Evolutionary conservation across 2,888 invertebrate genomes (phyloP).

Genomic region (Apodemia zela): DNA sequence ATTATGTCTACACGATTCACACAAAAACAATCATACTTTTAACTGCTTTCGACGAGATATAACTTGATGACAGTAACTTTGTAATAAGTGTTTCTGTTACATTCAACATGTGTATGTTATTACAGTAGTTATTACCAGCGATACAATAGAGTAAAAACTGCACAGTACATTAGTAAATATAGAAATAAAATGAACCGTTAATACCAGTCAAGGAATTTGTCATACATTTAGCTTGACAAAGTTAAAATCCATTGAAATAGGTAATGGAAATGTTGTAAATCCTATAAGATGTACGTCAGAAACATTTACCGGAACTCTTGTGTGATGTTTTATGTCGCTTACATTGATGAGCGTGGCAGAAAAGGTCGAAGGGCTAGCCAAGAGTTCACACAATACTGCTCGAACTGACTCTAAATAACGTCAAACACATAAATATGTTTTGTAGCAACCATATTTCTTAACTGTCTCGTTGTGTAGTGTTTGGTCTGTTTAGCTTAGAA

Average conservation of each 20-base stretch:
- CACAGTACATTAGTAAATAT: slow-evolving; percentile 2
- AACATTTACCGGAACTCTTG: slow-evolving; percentile 55
- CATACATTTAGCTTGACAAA: slow-evolving; percentile 36
- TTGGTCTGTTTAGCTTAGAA: too few relatives aligned
- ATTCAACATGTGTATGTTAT: not conserved
- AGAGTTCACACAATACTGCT: slow-evolving; percentile 24
- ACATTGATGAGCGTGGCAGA: slow-evolving; percentile 61
- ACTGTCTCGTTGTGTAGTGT: too few relatives aligned
- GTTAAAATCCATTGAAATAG: slow-evolving; percentile 39
- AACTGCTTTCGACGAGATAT: too few relatives aligned
- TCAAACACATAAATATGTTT: not conserved
- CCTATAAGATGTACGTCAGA: slow-evolving; percentile 45
- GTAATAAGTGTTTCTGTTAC: not conserved
- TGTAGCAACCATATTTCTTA: too few relatives aligned
- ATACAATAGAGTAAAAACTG: slow-evolving; percentile 2
- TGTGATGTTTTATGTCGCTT: slow-evolving; percentile 61
- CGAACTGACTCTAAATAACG: slow-evolving; percentile 31
- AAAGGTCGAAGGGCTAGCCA: slow-evolving; percentile 42
- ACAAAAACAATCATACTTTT: too few relatives aligned
- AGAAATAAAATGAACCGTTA: slow-evolving; percentile 35
- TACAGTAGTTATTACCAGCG: not conserved
- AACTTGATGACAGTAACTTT: not conserved
- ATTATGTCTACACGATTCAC: too few relatives aligned
- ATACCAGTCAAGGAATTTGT: slow-evolving; percentile 37
- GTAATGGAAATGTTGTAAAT: slow-evolving; percentile 62